Base-by-base conservation (phyloP, 2,797 vertebrate species). In the Florisuga fusca region DNA sequence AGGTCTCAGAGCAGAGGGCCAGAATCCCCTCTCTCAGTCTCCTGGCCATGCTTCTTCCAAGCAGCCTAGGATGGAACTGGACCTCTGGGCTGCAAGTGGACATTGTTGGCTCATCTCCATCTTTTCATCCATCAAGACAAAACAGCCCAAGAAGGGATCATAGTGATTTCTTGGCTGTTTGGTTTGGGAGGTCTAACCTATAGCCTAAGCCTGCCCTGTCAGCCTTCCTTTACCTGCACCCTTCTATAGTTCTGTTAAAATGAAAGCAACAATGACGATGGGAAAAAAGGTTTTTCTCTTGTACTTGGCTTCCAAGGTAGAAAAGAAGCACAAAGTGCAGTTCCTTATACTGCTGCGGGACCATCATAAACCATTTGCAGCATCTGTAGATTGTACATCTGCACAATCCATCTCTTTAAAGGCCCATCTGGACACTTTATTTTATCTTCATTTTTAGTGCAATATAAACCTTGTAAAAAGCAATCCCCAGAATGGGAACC, bases 361-460 rank as follows among this genome's bases (percentile, higher is more conserved):
- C 33, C 27, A 54, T 22, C 78, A 83, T 79, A 74, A 89, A 58
- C 21, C 22, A 57, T 41, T 80, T 84, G 34, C 2, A 2, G 62
- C 0, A 0, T 31, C 19, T 29, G 73, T 38, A 16, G 72, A 54
- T 11, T 55, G 79, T 57, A 57, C 58, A 57, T 76, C 73, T 91
- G 73, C 69, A 48, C 84, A 81, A 76, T 48, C 81, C 66, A 1
- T 27, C 78, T 57, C 80, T 88, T 89, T 75, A 75, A 94, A 95
- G 34, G 18, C 63, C 87, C 87, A 76, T 57, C 84, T 91, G 79
- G 76, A 69, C 69, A 92, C 55, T 94, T 95, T 84, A 73, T 87
- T 93, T 95, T 66, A 83, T 93, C 76, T 92, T 81, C 76, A 50
- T 27, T 92, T 94, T 96, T 57, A 95, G 83, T 53, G 58, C 51